Evolutionary conservation across 2,888 invertebrate genomes (phyloP).

Genomic region (Tolmerus cingulatus): DNA sequence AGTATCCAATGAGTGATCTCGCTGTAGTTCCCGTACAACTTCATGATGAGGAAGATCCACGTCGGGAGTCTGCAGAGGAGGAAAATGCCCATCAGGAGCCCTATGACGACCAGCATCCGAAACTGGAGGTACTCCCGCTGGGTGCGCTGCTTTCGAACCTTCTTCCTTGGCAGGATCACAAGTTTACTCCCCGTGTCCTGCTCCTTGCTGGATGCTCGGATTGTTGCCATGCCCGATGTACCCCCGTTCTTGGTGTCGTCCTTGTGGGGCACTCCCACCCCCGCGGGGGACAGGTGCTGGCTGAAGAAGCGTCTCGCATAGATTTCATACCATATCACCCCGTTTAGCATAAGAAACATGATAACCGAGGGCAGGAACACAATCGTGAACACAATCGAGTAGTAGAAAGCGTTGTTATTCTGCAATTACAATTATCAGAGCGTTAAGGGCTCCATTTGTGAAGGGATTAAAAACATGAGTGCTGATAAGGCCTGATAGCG

Average conservation of each 20-base stretch:
- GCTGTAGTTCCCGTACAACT: constrained; percentile 58
- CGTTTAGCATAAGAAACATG: constrained; percentile 66
- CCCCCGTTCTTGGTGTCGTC: not conserved
- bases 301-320: constrained; percentile 62
- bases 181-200: not conserved
- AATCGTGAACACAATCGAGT: constrained; percentile 58
- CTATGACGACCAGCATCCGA: constrained; percentile 67
- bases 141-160: constrained; percentile 43
- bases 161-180: not conserved
- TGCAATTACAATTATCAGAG: constrained; percentile 48
- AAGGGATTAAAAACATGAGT: not conserved
- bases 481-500: not conserved
- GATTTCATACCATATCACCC: constrained; percentile 65
- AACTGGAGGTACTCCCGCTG: constrained; percentile 64
- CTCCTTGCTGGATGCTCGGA: not conserved
- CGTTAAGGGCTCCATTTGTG: not conserved
- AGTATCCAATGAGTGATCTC: constrained; percentile 63
- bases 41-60: constrained; percentile 66
- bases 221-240: constrained; percentile 39
- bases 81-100: constrained; percentile 67
- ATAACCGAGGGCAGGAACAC: constrained; percentile 65
- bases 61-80: constrained; percentile 66
- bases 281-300: not conserved
- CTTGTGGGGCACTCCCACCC: not conserved
- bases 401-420: constrained; percentile 55